A percentile compares a stretch with the other conserved stretches of the same genome.
Conservation (phyloP, 2,797 vertebrate genomes). For the Dendrocincla fuliginosa region DNA sequence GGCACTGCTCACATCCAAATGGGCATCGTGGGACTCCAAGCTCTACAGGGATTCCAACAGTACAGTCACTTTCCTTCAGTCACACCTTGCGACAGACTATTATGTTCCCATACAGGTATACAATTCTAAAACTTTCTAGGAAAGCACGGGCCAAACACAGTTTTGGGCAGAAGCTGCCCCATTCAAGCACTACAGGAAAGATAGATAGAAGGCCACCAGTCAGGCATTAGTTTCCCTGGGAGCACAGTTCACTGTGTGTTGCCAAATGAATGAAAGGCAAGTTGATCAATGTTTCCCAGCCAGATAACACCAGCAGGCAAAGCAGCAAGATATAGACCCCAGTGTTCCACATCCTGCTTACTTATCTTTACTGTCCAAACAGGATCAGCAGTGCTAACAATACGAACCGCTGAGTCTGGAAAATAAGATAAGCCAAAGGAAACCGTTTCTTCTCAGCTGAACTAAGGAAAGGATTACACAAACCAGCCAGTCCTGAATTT, state of each 20-base stretch:
- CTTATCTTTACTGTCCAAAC: conserved; percentile 41
- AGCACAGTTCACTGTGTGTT: not conserved
- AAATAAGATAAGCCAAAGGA: conserved; percentile 53
- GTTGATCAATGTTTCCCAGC: not conserved
- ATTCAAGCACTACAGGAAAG: not conserved
- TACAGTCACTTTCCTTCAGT: not conserved
- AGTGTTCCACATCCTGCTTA: conserved; percentile 27
- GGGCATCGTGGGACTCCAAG: not conserved
- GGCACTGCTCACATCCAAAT: not conserved
- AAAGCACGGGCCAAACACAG: not conserved
- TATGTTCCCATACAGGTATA: not conserved
- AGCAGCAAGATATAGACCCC: not conserved
- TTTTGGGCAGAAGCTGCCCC: not conserved
- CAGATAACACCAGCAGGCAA: not conserved
- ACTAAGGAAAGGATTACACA: conserved; percentile 37
- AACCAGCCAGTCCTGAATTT: not conserved
- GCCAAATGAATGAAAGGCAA: not conserved
- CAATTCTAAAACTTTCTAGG: not conserved
- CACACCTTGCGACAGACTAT: not conserved
- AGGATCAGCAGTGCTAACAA: conserved; percentile 56
- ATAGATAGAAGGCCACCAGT: not conserved
- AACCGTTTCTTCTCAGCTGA: conserved; percentile 47
- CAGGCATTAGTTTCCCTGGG: not conserved
- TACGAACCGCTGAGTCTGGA: conserved; percentile 64
- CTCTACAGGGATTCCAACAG: not conserved